These are phyloP conservation scores for Prenolepis imparis DNA, from an alignment of 2,888 invertebrate genomes.

Conservation along the genomic window DNA sequence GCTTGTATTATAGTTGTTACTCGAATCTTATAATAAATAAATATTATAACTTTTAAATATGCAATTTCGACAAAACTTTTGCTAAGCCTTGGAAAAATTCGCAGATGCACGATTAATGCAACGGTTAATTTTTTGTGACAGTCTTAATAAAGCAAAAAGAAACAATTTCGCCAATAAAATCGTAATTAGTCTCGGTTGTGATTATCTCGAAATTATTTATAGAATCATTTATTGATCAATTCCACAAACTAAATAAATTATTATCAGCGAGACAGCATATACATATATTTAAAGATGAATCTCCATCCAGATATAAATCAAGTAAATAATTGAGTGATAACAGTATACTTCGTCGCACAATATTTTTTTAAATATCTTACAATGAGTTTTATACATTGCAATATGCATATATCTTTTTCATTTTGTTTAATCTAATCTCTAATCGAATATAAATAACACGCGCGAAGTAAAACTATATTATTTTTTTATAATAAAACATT, in stretches of 20 bases:
- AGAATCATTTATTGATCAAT: slow-evolving; percentile 29
- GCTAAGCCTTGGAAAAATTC: background rate
- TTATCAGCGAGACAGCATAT: background rate
- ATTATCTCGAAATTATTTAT: slow-evolving; percentile 39
- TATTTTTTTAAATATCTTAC: no score
- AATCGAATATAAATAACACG: no score
- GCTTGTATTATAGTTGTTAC: no score
- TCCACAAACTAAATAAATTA: slow-evolving; percentile 22
- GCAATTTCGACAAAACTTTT: slow-evolving; percentile 42
- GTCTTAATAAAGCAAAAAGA: background rate
- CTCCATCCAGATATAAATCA: background rate
- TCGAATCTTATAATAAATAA: slow-evolving; percentile 36
- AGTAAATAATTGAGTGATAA: background rate
- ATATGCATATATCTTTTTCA: no score
- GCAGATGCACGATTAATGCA: background rate
- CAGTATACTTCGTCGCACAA: background rate
- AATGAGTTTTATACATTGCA: no score
- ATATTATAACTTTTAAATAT: slow-evolving; percentile 12
- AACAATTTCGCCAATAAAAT: slow-evolving; percentile 38
- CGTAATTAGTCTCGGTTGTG: slow-evolving; percentile 45
- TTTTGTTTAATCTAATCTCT: no score
- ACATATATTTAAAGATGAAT: background rate
- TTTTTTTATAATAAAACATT: no score
- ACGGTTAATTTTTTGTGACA: slow-evolving; percentile 37
- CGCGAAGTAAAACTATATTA: no score